These are phyloP conservation scores for Zaprionus gabonicus DNA, from an alignment of 1,140 invertebrate genomes.

Conservation along the genomic window DNA sequence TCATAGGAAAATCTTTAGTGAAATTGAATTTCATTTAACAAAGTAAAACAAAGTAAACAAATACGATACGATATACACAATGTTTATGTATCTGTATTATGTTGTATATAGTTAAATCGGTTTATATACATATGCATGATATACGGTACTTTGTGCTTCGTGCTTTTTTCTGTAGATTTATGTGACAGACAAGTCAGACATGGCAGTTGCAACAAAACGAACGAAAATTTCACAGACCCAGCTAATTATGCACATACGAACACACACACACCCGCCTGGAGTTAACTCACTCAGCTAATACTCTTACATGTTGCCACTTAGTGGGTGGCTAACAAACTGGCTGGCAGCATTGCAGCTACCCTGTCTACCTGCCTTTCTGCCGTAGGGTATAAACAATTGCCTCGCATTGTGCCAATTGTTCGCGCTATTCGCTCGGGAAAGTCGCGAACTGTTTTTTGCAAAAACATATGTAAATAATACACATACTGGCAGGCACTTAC, in stretches of 20 bases:
- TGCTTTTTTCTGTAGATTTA: conserved; percentile 42
- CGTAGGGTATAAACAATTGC: conserved; percentile 61
- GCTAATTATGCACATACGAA: conserved; percentile 63
- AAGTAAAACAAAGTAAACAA: conserved; percentile 12
- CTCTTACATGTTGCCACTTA: conserved; percentile 4
- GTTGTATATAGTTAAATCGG: conserved; percentile 16
- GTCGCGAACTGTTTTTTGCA: conserved; percentile 38
- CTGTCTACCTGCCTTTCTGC: not conserved
- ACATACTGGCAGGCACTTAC: conserved; percentile 7
- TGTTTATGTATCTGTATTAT: not conserved
- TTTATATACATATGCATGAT: conserved; percentile 31
- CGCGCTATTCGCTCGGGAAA: conserved; percentile 31
- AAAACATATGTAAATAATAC: conserved; percentile 9
- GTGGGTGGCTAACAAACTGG: not conserved
- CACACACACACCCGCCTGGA: not conserved
- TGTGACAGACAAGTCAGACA: conserved; percentile 33
- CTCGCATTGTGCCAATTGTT: conserved; percentile 54
- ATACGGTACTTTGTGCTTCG: conserved; percentile 31
- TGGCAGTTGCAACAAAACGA: conserved; percentile 37
- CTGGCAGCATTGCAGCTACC: not conserved
- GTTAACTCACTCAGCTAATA: conserved; percentile 8
- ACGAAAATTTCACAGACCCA: conserved; percentile 46
- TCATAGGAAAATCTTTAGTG: not conserved
- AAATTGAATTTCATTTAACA: conserved; percentile 25
- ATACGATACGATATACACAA: not conserved